phyloP scores from a whole-genome alignment of 1,140 invertebrate species.

The Drosophila leontia region DNA sequence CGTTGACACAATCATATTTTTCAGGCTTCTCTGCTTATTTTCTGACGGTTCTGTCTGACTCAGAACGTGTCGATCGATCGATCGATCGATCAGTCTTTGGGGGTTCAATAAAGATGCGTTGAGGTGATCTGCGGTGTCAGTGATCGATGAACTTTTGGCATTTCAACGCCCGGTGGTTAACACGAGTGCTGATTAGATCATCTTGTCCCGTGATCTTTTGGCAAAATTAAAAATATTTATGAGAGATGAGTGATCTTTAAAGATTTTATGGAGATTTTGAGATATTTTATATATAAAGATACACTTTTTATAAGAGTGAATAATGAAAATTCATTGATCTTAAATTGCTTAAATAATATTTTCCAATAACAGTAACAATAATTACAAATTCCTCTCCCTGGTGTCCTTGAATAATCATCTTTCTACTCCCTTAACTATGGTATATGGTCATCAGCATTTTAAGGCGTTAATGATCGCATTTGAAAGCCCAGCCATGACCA shows the following conservation, averaged over 20 bases:
- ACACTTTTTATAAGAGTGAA: too few species aligned
- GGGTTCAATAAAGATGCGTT: constrained; percentile 40
- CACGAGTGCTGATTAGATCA: constrained; percentile 42
- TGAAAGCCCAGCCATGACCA: constrained; percentile 36
- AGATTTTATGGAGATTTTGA: not conserved
- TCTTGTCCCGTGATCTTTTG: constrained; percentile 14
- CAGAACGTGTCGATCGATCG: constrained; percentile 24
- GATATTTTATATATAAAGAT: too few species aligned
- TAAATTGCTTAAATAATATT: too few species aligned
- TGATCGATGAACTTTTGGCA: constrained; percentile 55
- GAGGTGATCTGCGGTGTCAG: constrained; percentile 38
- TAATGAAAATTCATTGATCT: too few species aligned
- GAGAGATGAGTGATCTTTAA: constrained; percentile 1
- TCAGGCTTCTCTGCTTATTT: constrained; percentile 13
- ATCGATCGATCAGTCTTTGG: constrained; percentile 37
- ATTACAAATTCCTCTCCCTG: not conserved
- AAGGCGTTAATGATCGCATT: constrained; percentile 45
- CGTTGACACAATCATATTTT: constrained; percentile 31
- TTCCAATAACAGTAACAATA: too few species aligned
- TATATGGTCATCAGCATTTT: constrained; percentile 11
- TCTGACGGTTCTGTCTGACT: constrained; percentile 21
- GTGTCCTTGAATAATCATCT: constrained; percentile 29
- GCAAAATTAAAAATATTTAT: not conserved
- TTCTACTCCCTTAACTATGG: not conserved
- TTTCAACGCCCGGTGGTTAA: constrained; percentile 32